phyloP scores from a whole-genome alignment of 2,888 invertebrate genomes.

The Platycheirus rosarum region DNA sequence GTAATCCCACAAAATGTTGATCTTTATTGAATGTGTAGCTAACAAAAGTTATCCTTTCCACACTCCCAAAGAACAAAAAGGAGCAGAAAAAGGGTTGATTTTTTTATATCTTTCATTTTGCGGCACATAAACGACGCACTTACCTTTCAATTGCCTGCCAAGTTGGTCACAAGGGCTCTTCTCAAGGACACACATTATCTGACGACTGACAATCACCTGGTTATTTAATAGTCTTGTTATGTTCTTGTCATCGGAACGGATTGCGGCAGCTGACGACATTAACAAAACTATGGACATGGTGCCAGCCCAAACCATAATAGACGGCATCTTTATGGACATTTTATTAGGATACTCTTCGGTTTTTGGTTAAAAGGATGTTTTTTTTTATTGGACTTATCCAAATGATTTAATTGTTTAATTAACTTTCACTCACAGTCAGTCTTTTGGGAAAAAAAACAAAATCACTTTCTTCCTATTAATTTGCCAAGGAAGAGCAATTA shows the following conservation, averaged over 20 bases:
- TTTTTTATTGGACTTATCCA: not conserved
- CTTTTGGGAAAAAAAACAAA: not conserved
- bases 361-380: constrained; percentile 1
- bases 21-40: constrained; percentile 33
- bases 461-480: constrained; percentile 4
- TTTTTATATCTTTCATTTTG: not conserved
- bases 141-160: constrained; percentile 86
- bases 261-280: constrained; percentile 67
- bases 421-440: constrained; percentile 31
- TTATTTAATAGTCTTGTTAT: constrained; percentile 80
- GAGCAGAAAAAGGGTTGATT: not conserved
- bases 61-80: too few relatives aligned
- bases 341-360: constrained; percentile 25
- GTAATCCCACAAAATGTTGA: constrained; percentile 14
- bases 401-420: not conserved
- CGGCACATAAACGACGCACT: constrained; percentile 80
- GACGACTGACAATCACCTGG: constrained; percentile 82
- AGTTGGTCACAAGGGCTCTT: constrained; percentile 85
- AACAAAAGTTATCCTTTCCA: not conserved
- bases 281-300: constrained; percentile 68
- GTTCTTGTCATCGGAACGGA: constrained; percentile 79
- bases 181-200: constrained; percentile 85
- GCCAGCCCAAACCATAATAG: constrained; percentile 70
- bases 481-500: constrained; percentile 33
- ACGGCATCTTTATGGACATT: constrained; percentile 74